Evolutionary conservation across 2,113 vertebrate species (phyloP).

Genomic region (Epinephelus lanceolatus): DNA sequence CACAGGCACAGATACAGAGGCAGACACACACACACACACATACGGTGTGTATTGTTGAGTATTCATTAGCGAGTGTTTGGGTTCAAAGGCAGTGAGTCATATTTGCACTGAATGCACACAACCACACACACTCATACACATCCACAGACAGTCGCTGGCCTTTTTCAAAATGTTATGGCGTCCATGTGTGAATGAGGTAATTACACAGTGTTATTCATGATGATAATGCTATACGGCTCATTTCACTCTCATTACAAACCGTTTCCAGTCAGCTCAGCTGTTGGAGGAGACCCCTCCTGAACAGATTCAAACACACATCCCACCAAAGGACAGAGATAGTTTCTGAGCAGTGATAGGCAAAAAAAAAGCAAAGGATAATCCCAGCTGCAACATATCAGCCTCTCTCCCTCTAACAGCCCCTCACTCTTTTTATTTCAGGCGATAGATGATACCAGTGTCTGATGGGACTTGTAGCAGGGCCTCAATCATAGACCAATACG

Average conservation of each 20-base stretch:
- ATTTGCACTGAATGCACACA: constrained; percentile 31
- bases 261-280: constrained; percentile 42
- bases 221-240: constrained; percentile 55
- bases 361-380: background rate
- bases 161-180: constrained; percentile 57
- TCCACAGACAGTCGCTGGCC: constrained; percentile 41
- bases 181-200: constrained; percentile 80
- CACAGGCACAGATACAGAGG: constrained; percentile 2
- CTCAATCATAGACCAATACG: constrained; percentile 20
- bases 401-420: background rate
- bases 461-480: constrained; percentile 30
- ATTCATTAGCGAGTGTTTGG: constrained; percentile 60
- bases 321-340: background rate
- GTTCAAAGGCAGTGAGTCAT: constrained; percentile 66
- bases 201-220: constrained; percentile 50
- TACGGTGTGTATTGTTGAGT: background rate
- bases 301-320: background rate
- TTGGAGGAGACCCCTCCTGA: background rate
- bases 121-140: constrained; percentile 13
- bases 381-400: constrained; percentile 60
- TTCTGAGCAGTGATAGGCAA: constrained; percentile 9
- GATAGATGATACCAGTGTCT: constrained; percentile 36
- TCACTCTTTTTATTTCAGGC: constrained; percentile 50
- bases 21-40: constrained; percentile 21
- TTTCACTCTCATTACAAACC: constrained; percentile 51